Conservation (phyloP, 1,140 invertebrate species). For the Coenobita brevimanus region DNA sequence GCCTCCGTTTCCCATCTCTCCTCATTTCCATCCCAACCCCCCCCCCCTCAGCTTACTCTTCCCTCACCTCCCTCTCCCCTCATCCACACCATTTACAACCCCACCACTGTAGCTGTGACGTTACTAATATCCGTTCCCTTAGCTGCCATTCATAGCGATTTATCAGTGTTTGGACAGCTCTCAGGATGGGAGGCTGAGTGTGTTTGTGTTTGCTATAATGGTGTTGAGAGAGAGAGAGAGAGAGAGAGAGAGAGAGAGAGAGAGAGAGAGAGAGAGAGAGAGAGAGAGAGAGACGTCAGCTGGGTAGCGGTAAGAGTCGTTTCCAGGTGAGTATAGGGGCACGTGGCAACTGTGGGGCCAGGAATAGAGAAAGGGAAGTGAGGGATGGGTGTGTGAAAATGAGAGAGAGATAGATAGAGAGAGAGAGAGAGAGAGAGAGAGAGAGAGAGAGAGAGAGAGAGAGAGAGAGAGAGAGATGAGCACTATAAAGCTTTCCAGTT, state of each 20-base stretch:
- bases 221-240: not conserved
- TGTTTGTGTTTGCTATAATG: not conserved
- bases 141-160: too few relatives aligned
- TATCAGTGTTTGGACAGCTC: too few relatives aligned
- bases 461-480: not conserved
- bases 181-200: too few relatives aligned
- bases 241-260: conserved; percentile 21
- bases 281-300: not conserved
- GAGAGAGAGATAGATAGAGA: conserved; percentile 18
- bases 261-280: conserved; percentile 22
- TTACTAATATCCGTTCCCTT: not conserved
- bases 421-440: conserved; percentile 31
- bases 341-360: not conserved
- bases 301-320: not conserved
- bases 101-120: not conserved
- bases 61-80: not conserved
- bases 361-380: not conserved
- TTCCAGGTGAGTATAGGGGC: not conserved
- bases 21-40: not conserved
- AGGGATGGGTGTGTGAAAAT: not conserved
- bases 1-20: not conserved
- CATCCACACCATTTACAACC: too few relatives aligned
- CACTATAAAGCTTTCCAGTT: not conserved
- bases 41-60: not conserved
- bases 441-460: conserved; percentile 38